Conservation (phyloP, 2,113 vertebrate genomes). For the Meleagris gallopavo region DNA sequence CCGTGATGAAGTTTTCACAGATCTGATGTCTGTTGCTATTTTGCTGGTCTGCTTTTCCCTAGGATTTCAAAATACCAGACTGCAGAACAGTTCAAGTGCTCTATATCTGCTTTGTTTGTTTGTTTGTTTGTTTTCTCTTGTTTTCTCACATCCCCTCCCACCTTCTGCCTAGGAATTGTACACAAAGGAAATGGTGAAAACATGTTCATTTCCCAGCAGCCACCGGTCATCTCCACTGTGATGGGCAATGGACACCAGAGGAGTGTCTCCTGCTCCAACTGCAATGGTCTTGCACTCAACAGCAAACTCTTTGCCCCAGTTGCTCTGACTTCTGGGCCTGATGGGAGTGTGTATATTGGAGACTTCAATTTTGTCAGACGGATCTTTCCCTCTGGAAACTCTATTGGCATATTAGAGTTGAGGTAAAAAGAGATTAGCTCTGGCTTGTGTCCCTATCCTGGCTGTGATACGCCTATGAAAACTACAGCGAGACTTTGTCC, state of each 20-base stretch:
- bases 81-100: not conserved
- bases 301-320: slow-evolving; percentile 97
- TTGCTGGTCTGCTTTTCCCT: not conserved
- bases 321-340: slow-evolving; percentile 91
- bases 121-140: not conserved
- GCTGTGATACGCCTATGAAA: not conserved
- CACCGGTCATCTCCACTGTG: slow-evolving; percentile 90
- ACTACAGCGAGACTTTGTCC: not conserved
- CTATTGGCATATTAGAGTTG: slow-evolving; percentile 91
- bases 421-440: slow-evolving; percentile 80
- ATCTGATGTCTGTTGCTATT: not conserved
- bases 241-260: slow-evolving; percentile 97
- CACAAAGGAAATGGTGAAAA: slow-evolving; percentile 99
- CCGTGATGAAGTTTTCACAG: not conserved
- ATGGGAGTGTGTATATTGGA: slow-evolving; percentile 93
- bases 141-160: not conserved
- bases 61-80: not conserved
- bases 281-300: slow-evolving; percentile 87
- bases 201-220: slow-evolving; percentile 96
- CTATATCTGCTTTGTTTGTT: not conserved
- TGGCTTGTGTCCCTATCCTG: not conserved
- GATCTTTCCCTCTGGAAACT: slow-evolving; percentile 91
- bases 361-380: slow-evolving; percentile 97
- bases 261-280: slow-evolving; percentile 89
- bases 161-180: slow-evolving; percentile 85